Evolutionary conservation across 2,797 vertebrate species (phyloP), one percentile per base, ranked within the genome.

Genomic region (Chaetophractus vellerosus): DNA sequence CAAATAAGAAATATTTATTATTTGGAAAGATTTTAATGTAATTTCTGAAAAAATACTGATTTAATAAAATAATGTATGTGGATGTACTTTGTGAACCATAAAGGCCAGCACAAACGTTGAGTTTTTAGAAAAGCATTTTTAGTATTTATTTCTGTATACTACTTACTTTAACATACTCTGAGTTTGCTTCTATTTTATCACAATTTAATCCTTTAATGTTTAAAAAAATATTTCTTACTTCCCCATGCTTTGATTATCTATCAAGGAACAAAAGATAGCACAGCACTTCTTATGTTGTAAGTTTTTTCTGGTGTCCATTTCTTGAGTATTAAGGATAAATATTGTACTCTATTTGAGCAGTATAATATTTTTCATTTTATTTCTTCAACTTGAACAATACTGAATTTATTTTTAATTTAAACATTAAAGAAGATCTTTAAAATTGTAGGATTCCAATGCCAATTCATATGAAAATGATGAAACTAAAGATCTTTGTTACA

Each of bases 31-130:
- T 1, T 72, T 0, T 52, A 82, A 21, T 24, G 71, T 90, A 55
- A 72, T 89, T 94, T 94, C 24, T 89, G 61, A 93, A 92, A 97
- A 84, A 80, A 1, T 2, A 57, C 78, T 94, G 94, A 52, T 76
- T 9, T 93, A 79, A 52, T 90, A 81, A 68, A 75, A 52, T 90
- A 81, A 68, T 36, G 57, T 55, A 24, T 86, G 1, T 78, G 15
- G 84, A 93, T 36, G 24, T 88, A 57, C 28, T 89, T 91, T 74
- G 10, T 79, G 78, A 90, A 78, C 52, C 92, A 0, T 81, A 88
- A 90, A 93, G 31, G 4, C 9, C 5, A 31, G 33, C 45, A 93
- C 72, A 85, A 78, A 90, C 80, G 9, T 87, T 89, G 12, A 14
- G 16, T 76, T 84, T 84, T 84, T 61, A 7, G 63, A 84, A 50